Percentiles rank a stretch among this genome's conserved stretches.
phyloP scores from a whole-genome alignment of 2,888 invertebrate species.

The Lagria hirta region DNA sequence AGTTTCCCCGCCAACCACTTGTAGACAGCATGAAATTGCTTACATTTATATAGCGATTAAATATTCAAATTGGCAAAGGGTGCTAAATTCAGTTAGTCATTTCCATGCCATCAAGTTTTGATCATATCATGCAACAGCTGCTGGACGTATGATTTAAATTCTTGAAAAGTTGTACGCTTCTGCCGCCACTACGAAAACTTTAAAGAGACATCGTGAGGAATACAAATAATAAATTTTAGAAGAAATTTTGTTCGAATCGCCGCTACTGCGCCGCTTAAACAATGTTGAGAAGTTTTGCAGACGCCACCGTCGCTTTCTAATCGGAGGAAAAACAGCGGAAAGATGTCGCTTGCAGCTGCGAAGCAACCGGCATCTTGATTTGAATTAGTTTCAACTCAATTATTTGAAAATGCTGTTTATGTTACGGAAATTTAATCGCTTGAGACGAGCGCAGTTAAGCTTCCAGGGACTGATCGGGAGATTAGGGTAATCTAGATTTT shows the following conservation, averaged over 20 bases:
- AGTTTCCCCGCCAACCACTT: conserved; percentile 15
- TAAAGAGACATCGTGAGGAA: conserved; percentile 30
- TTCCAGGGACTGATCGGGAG: too few species aligned
- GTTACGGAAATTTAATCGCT: too few species aligned
- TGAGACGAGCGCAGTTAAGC: too few species aligned
- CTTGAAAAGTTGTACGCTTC: conserved; percentile 35
- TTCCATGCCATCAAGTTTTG: conserved; percentile 40
- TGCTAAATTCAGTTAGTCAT: conserved; percentile 36
- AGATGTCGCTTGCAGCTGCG: conserved; percentile 17
- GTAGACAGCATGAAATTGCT: conserved; percentile 24
- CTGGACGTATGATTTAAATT: conserved; percentile 39
- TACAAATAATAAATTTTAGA: conserved; percentile 36
- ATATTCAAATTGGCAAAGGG: conserved; percentile 32
- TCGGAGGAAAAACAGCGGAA: conserved; percentile 20
- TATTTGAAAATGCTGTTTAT: conserved; percentile 22
- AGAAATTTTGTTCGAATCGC: conserved; percentile 8
- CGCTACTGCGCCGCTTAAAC: conserved; percentile 1
- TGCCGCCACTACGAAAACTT: conserved; percentile 33
- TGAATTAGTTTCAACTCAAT: conserved; percentile 22
- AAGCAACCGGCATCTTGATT: conserved; percentile 17
- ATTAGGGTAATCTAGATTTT: too few species aligned
- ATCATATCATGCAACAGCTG: conserved; percentile 42
- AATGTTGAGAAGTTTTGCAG: conserved; percentile 15
- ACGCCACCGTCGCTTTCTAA: conserved; percentile 16
- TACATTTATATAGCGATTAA: conserved; percentile 31